Percentiles rank a stretch among this genome's conserved stretches.
These are phyloP conservation scores for Agrypnia vestita DNA, from an alignment of 1,140 invertebrate genomes.

Conservation along the genomic window DNA sequence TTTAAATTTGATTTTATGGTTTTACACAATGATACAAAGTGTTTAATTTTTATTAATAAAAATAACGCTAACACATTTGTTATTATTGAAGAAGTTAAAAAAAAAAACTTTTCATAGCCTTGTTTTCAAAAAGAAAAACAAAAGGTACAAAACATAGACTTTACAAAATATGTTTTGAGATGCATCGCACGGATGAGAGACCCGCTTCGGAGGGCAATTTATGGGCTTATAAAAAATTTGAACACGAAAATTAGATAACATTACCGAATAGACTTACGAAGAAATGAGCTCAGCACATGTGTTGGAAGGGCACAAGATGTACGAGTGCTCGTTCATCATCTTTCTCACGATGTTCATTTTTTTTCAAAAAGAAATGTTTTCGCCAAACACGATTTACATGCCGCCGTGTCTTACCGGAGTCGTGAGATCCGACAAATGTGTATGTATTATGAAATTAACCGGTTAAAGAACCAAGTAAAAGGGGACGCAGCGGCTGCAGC, in stretches of 20 bases:
- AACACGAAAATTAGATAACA: conserved; percentile 18
- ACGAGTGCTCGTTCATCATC: conserved; percentile 6
- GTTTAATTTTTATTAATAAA: too few relatives aligned
- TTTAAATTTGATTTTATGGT: too few relatives aligned
- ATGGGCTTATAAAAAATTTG: not conserved
- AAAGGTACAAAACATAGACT: too few relatives aligned
- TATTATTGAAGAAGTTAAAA: too few relatives aligned
- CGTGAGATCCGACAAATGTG: not conserved
- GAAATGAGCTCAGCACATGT: conserved; percentile 1
- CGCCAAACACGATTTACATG: conserved; percentile 41
- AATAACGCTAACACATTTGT: too few relatives aligned
- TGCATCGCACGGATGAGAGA: not conserved
- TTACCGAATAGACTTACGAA: not conserved
- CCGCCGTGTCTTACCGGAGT: conserved; percentile 33
- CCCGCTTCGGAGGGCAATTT: conserved; percentile 1
- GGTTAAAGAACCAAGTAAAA: too few relatives aligned
- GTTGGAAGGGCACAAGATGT: conserved; percentile 21
- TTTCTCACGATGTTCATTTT: conserved; percentile 30
- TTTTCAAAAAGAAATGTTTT: conserved; percentile 39
- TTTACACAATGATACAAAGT: too few relatives aligned
- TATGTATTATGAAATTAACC: too few relatives aligned
- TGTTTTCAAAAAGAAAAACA: too few relatives aligned
- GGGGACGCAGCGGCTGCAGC: too few relatives aligned
- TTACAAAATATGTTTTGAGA: not conserved
- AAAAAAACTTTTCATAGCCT: too few relatives aligned